These are phyloP conservation scores for Bombus turneri DNA, from an alignment of 1,140 invertebrate genomes.

Conservation along the genomic window DNA sequence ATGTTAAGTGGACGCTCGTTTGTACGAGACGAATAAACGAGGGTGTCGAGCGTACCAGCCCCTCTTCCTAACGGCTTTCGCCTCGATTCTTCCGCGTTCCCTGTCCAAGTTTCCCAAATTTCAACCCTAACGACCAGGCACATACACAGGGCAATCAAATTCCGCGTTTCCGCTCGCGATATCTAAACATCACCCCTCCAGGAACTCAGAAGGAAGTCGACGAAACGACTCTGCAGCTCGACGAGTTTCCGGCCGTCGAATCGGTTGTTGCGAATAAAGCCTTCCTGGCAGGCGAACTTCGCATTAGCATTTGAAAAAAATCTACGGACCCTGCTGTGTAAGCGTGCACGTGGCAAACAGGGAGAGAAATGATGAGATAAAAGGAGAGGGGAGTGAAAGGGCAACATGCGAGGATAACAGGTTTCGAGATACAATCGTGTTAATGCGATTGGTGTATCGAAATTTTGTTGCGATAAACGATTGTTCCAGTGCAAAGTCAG, in stretches of 20 bases:
- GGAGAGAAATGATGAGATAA: no score
- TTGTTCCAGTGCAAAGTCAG: no score
- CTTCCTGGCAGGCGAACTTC: constrained; percentile 10
- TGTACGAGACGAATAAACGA: constrained; percentile 17
- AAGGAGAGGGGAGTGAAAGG: neutral
- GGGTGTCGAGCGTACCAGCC: neutral
- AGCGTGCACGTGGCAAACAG: neutral
- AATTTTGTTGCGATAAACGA: no score
- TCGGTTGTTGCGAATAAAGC: constrained; percentile 12
- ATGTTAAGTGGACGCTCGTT: constrained; percentile 16
- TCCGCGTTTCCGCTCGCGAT: neutral
- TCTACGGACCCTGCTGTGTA: constrained; percentile 8
- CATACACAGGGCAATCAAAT: constrained; percentile 16
- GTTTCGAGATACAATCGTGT: no score
- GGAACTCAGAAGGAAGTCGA: neutral
- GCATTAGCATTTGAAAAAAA: constrained; percentile 44
- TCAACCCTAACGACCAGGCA: constrained; percentile 19
- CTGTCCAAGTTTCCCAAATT: constrained; percentile 3
- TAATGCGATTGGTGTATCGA: no score
- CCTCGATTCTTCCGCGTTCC: neutral
- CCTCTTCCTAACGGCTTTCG: neutral
- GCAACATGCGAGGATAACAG: neutral
- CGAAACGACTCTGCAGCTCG: neutral
- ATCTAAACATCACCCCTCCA: constrained; percentile 30
- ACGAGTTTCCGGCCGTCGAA: neutral